These are phyloP conservation scores for Hippocampus abdominalis DNA, from an alignment of 2,113 vertebrate species.

Conservation along the genomic window DNA sequence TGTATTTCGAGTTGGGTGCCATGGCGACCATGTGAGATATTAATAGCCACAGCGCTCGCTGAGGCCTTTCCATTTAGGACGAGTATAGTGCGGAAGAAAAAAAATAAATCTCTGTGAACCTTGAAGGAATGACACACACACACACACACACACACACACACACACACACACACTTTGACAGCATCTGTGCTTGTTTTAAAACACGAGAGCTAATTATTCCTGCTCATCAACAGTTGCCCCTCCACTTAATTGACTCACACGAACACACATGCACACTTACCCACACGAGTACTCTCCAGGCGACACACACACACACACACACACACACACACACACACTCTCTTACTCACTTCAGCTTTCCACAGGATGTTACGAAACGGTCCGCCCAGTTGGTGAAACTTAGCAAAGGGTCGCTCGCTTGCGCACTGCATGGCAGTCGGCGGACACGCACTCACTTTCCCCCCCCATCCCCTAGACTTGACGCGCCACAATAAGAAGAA, in stretches of 20 bases:
- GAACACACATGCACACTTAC: constrained; percentile 24
- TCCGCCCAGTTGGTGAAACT: constrained; percentile 64
- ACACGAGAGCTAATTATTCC: constrained; percentile 62
- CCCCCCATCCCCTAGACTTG: constrained; percentile 28
- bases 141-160: constrained; percentile 22
- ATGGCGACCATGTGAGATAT: constrained; percentile 33
- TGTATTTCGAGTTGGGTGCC: constrained; percentile 1
- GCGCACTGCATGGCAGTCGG: constrained; percentile 35
- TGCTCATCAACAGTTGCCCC: constrained; percentile 47
- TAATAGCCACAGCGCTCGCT: constrained; percentile 21
- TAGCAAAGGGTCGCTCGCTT: constrained; percentile 35
- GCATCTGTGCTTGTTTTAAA: constrained; percentile 39
- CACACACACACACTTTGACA: constrained; percentile 26
- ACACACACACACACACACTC: background rate
- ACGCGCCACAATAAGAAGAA: constrained; percentile 28
- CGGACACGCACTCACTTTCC: constrained; percentile 26
- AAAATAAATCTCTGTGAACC: constrained; percentile 45
- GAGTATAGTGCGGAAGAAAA: constrained; percentile 28
- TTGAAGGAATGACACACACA: constrained; percentile 44
- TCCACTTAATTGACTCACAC: constrained; percentile 26
- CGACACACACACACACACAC: constrained; percentile 16
- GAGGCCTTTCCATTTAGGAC: constrained; percentile 30
- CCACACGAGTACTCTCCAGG: constrained; percentile 48
- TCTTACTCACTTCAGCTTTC: constrained; percentile 61
- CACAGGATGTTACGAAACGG: constrained; percentile 74